A percentile compares a stretch with the other conserved stretches of the same genome.
Evolutionary conservation across 2,888 invertebrate genomes (phyloP).

Genomic region (Candidula unifasciata): DNA sequence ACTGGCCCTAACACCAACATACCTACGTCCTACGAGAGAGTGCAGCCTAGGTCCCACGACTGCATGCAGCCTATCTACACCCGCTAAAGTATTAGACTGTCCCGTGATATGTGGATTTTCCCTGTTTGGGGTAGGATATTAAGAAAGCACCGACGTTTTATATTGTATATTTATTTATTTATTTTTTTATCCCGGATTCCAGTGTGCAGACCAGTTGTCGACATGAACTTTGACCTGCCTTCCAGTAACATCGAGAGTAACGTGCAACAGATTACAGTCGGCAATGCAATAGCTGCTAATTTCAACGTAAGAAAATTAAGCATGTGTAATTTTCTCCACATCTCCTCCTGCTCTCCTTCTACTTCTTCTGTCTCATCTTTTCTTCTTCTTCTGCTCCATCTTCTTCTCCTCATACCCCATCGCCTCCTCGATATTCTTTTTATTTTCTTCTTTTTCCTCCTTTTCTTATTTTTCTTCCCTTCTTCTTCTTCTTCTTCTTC

Average conservation of each 20-base stretch:
- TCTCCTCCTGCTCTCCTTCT: background rate
- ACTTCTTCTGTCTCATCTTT: background rate
- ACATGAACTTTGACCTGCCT: conserved; percentile 1
- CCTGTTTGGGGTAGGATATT: too few relatives aligned
- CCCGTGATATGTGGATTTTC: too few relatives aligned
- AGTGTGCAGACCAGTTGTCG: conserved; percentile 16
- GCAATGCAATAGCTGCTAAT: background rate
- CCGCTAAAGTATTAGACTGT: too few relatives aligned
- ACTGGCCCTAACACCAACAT: too few relatives aligned
- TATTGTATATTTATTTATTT: too few relatives aligned
- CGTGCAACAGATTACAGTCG: background rate
- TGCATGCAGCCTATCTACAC: too few relatives aligned
- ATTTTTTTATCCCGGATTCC: too few relatives aligned
- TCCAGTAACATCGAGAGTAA: background rate
- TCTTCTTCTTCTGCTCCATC: background rate
- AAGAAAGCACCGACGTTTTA: too few relatives aligned
- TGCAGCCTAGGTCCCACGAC: too few relatives aligned
- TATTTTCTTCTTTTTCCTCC: background rate
- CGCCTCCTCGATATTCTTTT: background rate
- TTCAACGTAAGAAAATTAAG: background rate
- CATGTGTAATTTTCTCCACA: background rate
- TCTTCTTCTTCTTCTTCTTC: background rate
- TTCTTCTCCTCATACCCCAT: background rate
- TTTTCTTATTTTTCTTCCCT: background rate
- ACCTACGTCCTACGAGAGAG: too few relatives aligned